Percentiles rank a stretch among this genome's conserved stretches.
These are phyloP conservation scores for Plutomurus gul DNA, from an alignment of 1,140 invertebrate species.

Conservation along the genomic window DNA sequence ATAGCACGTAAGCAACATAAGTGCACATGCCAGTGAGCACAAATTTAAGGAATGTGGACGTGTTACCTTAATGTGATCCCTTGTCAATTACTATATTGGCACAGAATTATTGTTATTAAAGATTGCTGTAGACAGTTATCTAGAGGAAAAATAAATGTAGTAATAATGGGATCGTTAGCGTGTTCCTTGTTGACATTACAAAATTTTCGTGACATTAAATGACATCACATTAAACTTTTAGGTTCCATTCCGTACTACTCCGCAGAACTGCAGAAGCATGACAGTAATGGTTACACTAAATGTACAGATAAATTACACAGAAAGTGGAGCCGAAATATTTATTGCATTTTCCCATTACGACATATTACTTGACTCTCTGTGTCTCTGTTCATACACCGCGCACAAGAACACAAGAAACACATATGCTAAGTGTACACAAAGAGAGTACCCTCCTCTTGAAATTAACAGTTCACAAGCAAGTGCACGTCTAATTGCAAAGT, in stretches of 20 bases:
- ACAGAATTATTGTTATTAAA: background rate
- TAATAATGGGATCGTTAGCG: background rate
- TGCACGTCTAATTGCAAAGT: too few relatives aligned
- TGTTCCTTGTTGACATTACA: background rate
- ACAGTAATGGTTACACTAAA: too few relatives aligned
- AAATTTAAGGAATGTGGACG: background rate
- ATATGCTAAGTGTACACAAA: too few relatives aligned
- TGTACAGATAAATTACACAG: too few relatives aligned
- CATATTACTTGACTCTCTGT: too few relatives aligned
- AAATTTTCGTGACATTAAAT: constrained; percentile 3
- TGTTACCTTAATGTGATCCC: constrained; percentile 9
- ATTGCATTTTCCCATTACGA: too few relatives aligned
- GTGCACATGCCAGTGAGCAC: background rate
- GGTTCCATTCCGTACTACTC: background rate
- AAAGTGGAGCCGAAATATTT: too few relatives aligned
- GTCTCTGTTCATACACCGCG: too few relatives aligned
- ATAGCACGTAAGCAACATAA: background rate
- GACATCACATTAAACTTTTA: background rate
- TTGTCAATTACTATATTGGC: constrained; percentile 7
- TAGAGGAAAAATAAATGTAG: background rate
- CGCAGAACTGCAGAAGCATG: too few relatives aligned
- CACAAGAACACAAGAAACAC: too few relatives aligned
- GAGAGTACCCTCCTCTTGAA: too few relatives aligned
- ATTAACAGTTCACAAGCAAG: too few relatives aligned
- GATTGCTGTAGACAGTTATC: background rate